Conservation (phyloP, 2,888 invertebrate genomes). For the Uropetala carovei region DNA sequence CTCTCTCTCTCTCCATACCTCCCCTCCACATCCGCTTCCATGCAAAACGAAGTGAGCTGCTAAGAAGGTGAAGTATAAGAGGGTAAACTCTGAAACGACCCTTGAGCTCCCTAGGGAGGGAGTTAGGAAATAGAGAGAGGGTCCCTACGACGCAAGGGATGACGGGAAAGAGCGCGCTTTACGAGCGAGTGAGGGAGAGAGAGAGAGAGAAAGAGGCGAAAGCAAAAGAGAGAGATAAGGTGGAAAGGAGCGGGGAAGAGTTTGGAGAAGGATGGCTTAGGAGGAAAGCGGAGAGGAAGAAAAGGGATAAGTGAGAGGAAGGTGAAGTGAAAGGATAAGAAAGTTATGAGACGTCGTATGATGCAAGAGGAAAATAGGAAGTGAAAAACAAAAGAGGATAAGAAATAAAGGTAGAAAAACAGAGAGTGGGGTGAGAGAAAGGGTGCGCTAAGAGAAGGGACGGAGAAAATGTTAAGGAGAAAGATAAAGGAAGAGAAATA, state of each 20-base stretch:
- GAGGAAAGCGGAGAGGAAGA: not conserved
- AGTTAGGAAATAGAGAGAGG: constrained; percentile 51
- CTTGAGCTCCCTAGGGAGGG: not conserved
- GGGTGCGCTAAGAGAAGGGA: not conserved
- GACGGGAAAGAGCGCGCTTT: constrained; percentile 7
- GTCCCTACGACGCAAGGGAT: not conserved
- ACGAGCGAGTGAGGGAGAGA: not conserved
- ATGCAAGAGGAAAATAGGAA: not conserved
- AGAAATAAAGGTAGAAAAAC: not conserved
- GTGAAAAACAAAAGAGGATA: not conserved
- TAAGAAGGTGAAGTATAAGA: constrained; percentile 55
- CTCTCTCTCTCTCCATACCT: too few relatives aligned
- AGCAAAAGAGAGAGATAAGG: not conserved
- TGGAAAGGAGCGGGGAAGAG: not conserved
- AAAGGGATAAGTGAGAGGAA: not conserved
- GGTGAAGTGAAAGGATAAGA: not conserved
- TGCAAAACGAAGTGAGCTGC: constrained; percentile 47
- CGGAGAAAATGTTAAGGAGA: not conserved
- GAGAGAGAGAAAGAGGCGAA: not conserved
- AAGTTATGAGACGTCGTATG: too few relatives aligned
- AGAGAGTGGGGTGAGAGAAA: not conserved
- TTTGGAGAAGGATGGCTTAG: not conserved
- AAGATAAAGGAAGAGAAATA: not conserved
- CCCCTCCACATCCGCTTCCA: not conserved
- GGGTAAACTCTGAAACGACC: constrained; percentile 45